Evolutionary conservation across 2,113 vertebrate species (phyloP), one percentile per base, ranked within the genome.

Genomic region (Periophthalmodon schlosseri): DNA sequence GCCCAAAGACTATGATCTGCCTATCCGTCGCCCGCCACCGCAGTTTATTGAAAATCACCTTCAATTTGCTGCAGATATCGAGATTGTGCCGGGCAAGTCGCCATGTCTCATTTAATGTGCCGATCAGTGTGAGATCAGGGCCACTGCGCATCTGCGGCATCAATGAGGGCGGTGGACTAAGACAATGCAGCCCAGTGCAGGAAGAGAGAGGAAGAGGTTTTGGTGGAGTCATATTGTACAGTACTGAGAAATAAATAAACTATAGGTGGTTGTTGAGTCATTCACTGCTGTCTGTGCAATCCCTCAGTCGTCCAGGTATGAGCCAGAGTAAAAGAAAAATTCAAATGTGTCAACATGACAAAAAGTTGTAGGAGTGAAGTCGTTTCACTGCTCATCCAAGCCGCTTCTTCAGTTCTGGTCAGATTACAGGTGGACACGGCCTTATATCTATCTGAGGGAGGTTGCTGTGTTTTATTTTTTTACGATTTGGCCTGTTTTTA

Each of bases 11-110:
- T 83, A 66, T 79, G 78, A 88, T 87, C 78, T 20, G 23, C 73
- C 84, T 68, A n/a, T 79, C 73, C 58, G 47, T 16, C 16, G 24
- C 75, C 80, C 23, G 47, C 88, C 80, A 81, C 78, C 67, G 63
- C 83, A 81, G 78, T 91, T 60, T 90, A 89, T 86, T 79, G 86
- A 91, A 92, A 92, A 92, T 94, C 84, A 87, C 87, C 87, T 90
- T 83, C 84, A 88, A 86, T 91, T 89, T 91, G 77, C 83, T 85
- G 34, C 66, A 79, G 73, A 87, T 83, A 74, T 70, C 15, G 24
- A 88, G 86, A 88, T 84, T 83, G 84, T 18, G 65, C 72, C 44
- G 78, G 50, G 71, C 57, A 77, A 68, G 86, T 80, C 52, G 1
- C 24, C 7, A 33, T 68, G 81, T 78, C 82, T 79, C 12, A 68